Percentiles rank a stretch among this genome's conserved stretches.
Conservation (phyloP, 2,888 invertebrate species). For the Danaus chrysippus region DNA sequence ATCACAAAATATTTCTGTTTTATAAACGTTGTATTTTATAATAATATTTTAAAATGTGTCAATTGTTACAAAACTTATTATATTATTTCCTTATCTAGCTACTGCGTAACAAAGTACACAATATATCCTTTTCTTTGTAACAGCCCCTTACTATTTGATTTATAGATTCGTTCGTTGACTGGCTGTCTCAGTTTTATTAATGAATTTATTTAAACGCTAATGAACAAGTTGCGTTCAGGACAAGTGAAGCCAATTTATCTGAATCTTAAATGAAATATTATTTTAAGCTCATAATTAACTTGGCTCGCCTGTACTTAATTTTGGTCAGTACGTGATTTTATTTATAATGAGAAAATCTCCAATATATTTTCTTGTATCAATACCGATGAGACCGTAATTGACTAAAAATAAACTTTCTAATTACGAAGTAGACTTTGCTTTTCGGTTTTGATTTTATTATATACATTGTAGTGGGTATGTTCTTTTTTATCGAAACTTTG, state of each 20-base stretch:
- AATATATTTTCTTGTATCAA: constrained; percentile 5
- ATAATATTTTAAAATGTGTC: too few relatives aligned
- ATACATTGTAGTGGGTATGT: too few relatives aligned
- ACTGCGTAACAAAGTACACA: not conserved
- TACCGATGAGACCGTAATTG: not conserved
- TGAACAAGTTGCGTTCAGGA: constrained; percentile 73
- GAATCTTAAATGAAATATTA: constrained; percentile 57
- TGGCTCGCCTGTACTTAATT: constrained; percentile 12
- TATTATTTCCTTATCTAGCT: too few relatives aligned
- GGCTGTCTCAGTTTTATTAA: constrained; percentile 75
- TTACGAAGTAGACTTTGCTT: too few relatives aligned
- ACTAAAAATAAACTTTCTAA: too few relatives aligned
- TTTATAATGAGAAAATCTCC: constrained; percentile 4
- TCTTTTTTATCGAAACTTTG: too few relatives aligned
- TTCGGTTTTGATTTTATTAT: too few relatives aligned
- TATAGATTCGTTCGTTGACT: constrained; percentile 74
- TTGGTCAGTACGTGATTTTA: constrained; percentile 13
- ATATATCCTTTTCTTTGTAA: constrained; percentile 71
- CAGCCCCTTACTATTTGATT: constrained; percentile 78
- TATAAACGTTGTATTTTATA: too few relatives aligned
- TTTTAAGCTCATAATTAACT: constrained; percentile 59
- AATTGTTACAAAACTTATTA: too few relatives aligned
- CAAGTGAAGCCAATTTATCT: constrained; percentile 75
- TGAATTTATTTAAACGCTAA: constrained; percentile 79
- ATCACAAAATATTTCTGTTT: too few relatives aligned